These are phyloP conservation scores for Amniataba percoides DNA, from an alignment of 2,797 vertebrate genomes.

Conservation along the genomic window DNA sequence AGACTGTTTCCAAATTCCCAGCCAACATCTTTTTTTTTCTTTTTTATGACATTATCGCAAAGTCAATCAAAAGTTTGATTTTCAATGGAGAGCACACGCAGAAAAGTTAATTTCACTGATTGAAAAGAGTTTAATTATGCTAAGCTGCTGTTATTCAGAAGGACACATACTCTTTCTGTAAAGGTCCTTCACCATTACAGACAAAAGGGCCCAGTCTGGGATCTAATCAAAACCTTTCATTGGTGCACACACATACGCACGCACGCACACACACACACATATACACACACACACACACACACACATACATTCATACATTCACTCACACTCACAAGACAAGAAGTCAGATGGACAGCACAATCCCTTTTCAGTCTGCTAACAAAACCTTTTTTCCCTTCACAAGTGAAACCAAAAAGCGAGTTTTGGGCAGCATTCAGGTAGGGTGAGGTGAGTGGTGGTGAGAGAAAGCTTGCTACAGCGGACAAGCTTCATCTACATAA, in stretches of 20 bases:
- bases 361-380: constrained; percentile 78
- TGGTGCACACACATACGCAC: constrained; percentile 10
- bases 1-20: constrained; percentile 28
- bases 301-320: constrained; percentile 4
- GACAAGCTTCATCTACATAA: constrained; percentile 80
- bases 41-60: constrained; percentile 16
- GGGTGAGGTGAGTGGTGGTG: constrained; percentile 75
- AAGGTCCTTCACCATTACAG: constrained; percentile 37
- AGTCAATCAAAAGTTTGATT: constrained; percentile 43
- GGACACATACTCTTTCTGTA: constrained; percentile 45
- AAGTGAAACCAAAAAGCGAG: constrained; percentile 71
- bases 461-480: constrained; percentile 72
- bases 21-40: neutral
- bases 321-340: constrained; percentile 18
- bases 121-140: constrained; percentile 54
- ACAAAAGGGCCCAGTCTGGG: constrained; percentile 36
- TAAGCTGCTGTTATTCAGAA: constrained; percentile 57
- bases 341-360: constrained; percentile 65
- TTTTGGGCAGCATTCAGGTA: constrained; percentile 79
- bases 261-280: constrained; percentile 4
- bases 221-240: constrained; percentile 56
- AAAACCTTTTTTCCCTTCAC: constrained; percentile 72
- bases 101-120: constrained; percentile 51
- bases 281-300: neutral
- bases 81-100: constrained; percentile 30